Percentiles rank a stretch among this genome's conserved stretches.
Conservation (phyloP, 1,140 invertebrate genomes). For the Drosophila quadrilineata region DNA sequence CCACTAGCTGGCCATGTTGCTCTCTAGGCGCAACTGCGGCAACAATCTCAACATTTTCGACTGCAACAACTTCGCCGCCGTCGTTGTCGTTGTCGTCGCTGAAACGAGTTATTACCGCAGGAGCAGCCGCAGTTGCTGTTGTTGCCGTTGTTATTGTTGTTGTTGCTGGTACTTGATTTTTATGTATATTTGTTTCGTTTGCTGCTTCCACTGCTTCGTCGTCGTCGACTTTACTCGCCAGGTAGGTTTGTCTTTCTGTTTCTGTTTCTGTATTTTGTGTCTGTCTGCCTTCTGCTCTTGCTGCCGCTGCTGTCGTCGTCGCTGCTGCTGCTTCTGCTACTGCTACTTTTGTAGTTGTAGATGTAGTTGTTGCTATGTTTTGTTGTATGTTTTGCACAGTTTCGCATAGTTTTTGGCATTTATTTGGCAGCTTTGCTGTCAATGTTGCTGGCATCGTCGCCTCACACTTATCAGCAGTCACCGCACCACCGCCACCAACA, state of each 20-base stretch:
- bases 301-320: conserved; percentile 3
- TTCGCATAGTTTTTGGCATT: conserved; percentile 76
- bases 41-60: conserved; percentile 82
- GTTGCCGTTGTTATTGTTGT: conserved; percentile 40
- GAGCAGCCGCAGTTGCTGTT: conserved; percentile 37
- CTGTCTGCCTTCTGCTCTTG: conserved; percentile 9
- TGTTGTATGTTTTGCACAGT: conserved; percentile 40
- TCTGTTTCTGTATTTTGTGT: conserved; percentile 24
- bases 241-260: conserved; percentile 65
- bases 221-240: conserved; percentile 58
- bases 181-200: conserved; percentile 76
- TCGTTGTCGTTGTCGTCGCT: conserved; percentile 18
- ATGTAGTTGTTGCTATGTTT: conserved; percentile 42
- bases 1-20: conserved; percentile 62
- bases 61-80: conserved; percentile 51
- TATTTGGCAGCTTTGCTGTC: conserved; percentile 47
- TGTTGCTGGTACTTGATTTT: conserved; percentile 72
- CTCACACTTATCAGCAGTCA: conserved; percentile 36
- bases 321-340: not conserved
- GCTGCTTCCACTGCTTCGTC: conserved; percentile 65
- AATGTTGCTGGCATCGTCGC: conserved; percentile 20
- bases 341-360: conserved; percentile 9
- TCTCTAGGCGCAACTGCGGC: conserved; percentile 77
- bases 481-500: too few species aligned
- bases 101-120: conserved; percentile 75